Conservation (phyloP, 1,140 invertebrate genomes). For the Apolygus lucorum region DNA sequence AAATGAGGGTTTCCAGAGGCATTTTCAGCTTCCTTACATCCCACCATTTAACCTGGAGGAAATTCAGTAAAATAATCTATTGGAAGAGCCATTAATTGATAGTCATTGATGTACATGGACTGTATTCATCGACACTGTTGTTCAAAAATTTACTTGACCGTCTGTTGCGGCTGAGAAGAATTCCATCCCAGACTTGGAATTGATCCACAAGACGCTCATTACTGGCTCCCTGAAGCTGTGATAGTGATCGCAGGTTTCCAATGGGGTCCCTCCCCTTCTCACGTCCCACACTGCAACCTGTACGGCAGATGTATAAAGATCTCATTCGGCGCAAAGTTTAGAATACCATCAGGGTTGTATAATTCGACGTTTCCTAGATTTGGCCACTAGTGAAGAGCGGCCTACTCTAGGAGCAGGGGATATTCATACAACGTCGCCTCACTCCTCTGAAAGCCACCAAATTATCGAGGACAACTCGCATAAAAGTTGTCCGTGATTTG, state of each 20-base stretch:
- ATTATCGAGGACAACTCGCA: too few relatives aligned
- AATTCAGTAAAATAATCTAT: background rate
- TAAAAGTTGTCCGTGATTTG: too few relatives aligned
- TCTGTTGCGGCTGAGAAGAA: constrained; percentile 54
- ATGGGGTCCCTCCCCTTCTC: constrained; percentile 58
- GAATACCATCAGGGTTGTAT: too few relatives aligned
- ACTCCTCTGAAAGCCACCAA: too few relatives aligned
- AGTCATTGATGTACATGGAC: too few relatives aligned
- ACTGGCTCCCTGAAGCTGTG: constrained; percentile 71
- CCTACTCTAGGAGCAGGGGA: too few relatives aligned
- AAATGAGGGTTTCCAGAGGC: constrained; percentile 47
- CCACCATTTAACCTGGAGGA: constrained; percentile 50
- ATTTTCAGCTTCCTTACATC: constrained; percentile 50
- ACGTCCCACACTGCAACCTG: constrained; percentile 73
- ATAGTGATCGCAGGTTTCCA: constrained; percentile 49
- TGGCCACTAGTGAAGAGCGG: too few relatives aligned
- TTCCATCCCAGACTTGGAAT: constrained; percentile 45
- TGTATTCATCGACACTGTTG: too few relatives aligned
- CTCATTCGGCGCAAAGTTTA: too few relatives aligned
- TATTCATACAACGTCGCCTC: too few relatives aligned
- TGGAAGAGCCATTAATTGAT: background rate
- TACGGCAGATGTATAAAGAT: background rate
- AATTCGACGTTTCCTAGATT: too few relatives aligned
- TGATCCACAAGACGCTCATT: constrained; percentile 55
- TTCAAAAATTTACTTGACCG: constrained; percentile 50